Base-by-base conservation (phyloP, 1,140 invertebrate species). In the Diorhabda carinulata region DNA sequence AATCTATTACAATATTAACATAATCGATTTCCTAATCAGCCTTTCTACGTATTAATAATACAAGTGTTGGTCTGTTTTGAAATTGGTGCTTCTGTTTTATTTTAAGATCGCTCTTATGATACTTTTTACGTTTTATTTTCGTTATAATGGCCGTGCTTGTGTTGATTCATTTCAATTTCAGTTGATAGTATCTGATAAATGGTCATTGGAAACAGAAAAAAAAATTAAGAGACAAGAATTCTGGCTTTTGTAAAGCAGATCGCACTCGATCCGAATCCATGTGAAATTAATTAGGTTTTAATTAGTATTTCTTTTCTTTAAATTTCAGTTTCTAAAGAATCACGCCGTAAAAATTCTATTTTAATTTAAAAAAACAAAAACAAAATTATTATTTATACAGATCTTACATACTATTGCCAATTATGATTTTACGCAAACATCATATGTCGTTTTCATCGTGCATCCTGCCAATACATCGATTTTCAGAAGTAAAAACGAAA, bases 81-180 rank as follows among this genome's bases (percentile, higher is more conserved):
- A 52, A 52, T 8, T 52, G 47, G 47, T n/a, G 47, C 47, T 52
- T 52, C 47, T 52, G 47, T 52, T 52, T 52, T 52, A 52, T 52
- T 52, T 52, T 52, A 52, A 52, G 47, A 52, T 52, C 47, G 47
- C 47, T 52, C 47, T 52, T 52, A 52, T 52, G 47, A 52, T 52
- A 52, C 47, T 52, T 52, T 25, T 52, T 52, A 52, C 47, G 47
- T 52, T 52, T 52, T 52, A 52, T 52, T 52, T 52, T 52, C 47
- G 47, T 52, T 52, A 52, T 52, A 52, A 52, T 52, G n/a, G 47
- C 47, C n/a, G n/a, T 52, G 47, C 47, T 52, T 52, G 47, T 52
- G 47, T 52, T 52, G 47, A 52, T 52, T 52, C 47, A 52, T 52
- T 52, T 52, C 47, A 52, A 52, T 52, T 52, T 52, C 47, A 52